Base-by-base conservation (phyloP, 1,140 invertebrate genomes). In the Euborellia annulipes region DNA sequence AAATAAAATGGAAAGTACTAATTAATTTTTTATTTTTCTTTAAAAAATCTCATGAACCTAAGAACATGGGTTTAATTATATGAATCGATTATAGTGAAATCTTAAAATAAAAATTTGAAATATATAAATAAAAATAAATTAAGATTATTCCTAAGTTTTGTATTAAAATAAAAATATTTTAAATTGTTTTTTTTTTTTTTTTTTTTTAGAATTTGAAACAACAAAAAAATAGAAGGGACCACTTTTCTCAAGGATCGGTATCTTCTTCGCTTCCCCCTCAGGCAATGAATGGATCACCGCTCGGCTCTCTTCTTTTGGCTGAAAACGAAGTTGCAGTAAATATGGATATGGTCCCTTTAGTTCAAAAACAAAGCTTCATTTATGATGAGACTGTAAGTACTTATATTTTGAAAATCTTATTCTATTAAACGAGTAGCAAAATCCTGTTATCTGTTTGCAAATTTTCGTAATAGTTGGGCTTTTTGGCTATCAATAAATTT, bases 141-240 rank as follows among this genome's bases (percentile, higher is more conserved):
- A 7, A 32, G 7, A 8, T 32, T 32, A 32, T 32, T 8, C n/a
- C n/a, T n/a, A 32, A 7, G n/a, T 32, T 32, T n/a, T 32, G n/a
- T 32, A 7, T 32, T n/a, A 32, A 32, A 8, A 32, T 8, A 32
- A n/a, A 32, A n/a, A n/a, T n/a, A n/a, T n/a, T n/a, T n/a, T n/a
- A n/a, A 40, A 7, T 32, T 51, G 44, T 22, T 41, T 42, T 50
- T 50, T 46, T 41, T 58, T 41, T 46, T 47, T 46, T 48, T 38
- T 54, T 40, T 44, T 48, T 54, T 22, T 68, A 95, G 82, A 98
- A 96, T 70, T 70, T 98, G 61, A 94, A 92, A 64, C 85, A 94
- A 55, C 92, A 98, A 58, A 92, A 94, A 61, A 80, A 66, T 48
- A 73, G 94, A 57, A 70, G 91, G 52, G 92, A 98, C 62, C 89